Percentiles rank a stretch among this genome's conserved stretches.
phyloP scores from a whole-genome alignment of 2,113 vertebrate genomes.

The Casuarius casuarius region DNA sequence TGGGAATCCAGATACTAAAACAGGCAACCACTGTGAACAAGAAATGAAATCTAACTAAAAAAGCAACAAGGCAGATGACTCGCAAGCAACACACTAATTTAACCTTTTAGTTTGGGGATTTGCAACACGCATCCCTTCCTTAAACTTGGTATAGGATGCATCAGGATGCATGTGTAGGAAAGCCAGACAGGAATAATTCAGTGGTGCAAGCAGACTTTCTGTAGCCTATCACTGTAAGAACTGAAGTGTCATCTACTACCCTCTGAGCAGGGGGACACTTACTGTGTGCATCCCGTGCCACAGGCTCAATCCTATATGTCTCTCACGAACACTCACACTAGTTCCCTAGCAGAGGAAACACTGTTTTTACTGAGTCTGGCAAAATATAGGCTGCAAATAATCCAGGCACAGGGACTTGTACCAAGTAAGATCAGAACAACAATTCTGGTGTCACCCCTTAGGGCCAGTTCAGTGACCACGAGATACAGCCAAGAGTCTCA shows the following conservation, averaged over 20 bases:
- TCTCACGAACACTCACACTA: neutral
- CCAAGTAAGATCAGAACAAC: neutral
- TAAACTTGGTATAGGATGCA: rapidly evolving
- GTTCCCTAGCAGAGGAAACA: neutral
- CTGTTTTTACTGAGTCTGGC: neutral
- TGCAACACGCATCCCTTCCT: neutral
- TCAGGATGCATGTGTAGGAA: neutral
- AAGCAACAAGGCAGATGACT: neutral
- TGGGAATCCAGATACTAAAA: conserved; percentile 34
- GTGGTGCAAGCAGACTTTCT: neutral
- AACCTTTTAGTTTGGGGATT: neutral
- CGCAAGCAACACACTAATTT: neutral
- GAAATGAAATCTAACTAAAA: neutral
- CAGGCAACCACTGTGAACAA: conserved; percentile 16
- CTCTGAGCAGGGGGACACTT: neutral
- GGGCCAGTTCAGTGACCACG: neutral
- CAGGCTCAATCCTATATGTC: neutral
- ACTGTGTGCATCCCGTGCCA: neutral
- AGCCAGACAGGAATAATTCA: neutral
- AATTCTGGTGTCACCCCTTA: neutral
- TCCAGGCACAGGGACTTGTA: neutral
- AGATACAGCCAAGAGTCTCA: neutral
- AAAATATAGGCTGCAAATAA: neutral
- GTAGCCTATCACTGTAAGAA: neutral
- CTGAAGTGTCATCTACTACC: neutral